Base-by-base conservation (phyloP, 2,888 invertebrate genomes). In the Drosophila greeni region DNA sequence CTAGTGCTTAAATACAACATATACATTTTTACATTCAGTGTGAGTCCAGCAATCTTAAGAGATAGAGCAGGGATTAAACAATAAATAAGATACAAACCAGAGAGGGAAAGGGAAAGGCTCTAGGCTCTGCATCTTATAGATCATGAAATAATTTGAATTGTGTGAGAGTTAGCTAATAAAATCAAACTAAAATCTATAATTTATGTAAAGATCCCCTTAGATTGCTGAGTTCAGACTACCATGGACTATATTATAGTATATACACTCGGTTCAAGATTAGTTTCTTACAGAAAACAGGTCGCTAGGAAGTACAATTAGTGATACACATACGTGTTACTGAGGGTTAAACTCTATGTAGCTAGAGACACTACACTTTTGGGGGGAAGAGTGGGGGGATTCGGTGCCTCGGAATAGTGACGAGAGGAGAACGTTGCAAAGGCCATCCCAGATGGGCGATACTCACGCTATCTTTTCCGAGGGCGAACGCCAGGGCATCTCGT, bases 381-480 rank as follows among this genome's bases (percentile, higher is more conserved):
- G 51, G 39, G 33, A 37, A n/a, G n/a, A n/a, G n/a, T 36, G 40
- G 34, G 37, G 43, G 43, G 26, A 48, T 11, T 23, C 65, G 31
- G 62, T 64, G 62, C 62, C 62, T 65, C 62, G 52, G 65, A 48
- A 14, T 39, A 42, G 66, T 64, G 47, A 65, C 37, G 7, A 55
- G 31, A 40, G 20, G 18, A 18, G 26, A 8, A 20, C 16, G 1
- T n/a, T 11, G 2, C 2, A 12, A 16, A 3, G 42, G 31, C 23
- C 1, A 24, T 42, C 14, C 40, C 14, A 34, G 48, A 33, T 3
- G 37, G 55, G 29, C n/a, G 47, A 48, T 52, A 89, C 95, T 94
- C 92, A 96, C 96, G 95, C 95, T 84, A 96, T 96, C 90, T 95
- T 96, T 88, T 96, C 96, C 59, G 95, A 95, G 1, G 95, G 95